Base-by-base conservation (phyloP, 2,797 vertebrate species). In the Coreius guichenoti region DNA sequence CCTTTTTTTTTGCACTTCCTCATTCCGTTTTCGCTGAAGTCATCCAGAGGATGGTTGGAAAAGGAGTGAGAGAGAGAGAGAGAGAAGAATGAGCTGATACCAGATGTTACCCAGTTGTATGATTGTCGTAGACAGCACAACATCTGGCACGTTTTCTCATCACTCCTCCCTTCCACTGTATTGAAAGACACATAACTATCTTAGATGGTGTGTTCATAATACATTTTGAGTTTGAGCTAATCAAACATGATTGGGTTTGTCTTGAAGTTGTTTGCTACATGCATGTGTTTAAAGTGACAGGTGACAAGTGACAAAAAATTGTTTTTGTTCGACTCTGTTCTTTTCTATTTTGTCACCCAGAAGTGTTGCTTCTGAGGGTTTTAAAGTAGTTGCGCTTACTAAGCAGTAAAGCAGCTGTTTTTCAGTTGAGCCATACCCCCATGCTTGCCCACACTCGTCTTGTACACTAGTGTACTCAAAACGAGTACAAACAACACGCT, bases 381-480 rank as follows among this genome's bases (percentile, higher is more conserved):
- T n/a, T 29, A 56, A 58, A 74, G n/a, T 79, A 26, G 5, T 58
- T 31, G 14, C 56, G 29, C 33, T 65, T 83, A 23, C 6, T 83
- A 51, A 78, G 69, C 85, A 78, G 31, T 73, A 26, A 67, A 65
- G 58, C 39, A 47, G 19, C 58, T 76, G 21, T 81, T 77, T 76
- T 77, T 70, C 43, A 4, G 39, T 31, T 68, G 78, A 74, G 36
- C 33, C 49, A 47, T 69, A 7, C 16, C 56, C 26, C 8, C 14
- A 16, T 84, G 56, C 83, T 73, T 86, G 88, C 68, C 81, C 61
- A 70, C 61, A 85, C 88, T 75, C 12, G 79, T 74, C 58, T 78
- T n/a, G 39, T 43, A 56, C 4, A 13, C 33, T 17, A 68, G 58
- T 45, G 39, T 56, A 26, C 26, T 67, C 33, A 68, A 43, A 39